Evolutionary conservation across 2,888 invertebrate species (phyloP).

Genomic region (Gryllus longicercus): DNA sequence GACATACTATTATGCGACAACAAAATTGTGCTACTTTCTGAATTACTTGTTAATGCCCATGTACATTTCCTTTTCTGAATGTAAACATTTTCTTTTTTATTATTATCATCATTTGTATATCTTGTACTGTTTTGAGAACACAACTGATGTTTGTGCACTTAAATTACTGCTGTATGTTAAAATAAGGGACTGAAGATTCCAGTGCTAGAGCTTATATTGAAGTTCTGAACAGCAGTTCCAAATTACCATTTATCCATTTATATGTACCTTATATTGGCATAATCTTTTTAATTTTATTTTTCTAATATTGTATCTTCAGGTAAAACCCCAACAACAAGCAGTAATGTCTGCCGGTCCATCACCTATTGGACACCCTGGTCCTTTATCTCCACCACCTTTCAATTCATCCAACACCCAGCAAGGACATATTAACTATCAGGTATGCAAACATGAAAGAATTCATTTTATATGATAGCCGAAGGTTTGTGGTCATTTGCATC

Average conservation of each 20-base stretch:
- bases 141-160: background rate
- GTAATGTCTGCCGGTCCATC: constrained; percentile 40
- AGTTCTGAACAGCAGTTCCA: too few relatives aligned
- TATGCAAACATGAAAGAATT: constrained; percentile 39
- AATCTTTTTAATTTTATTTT: background rate
- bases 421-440: constrained; percentile 48
- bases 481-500: too few relatives aligned
- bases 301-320: constrained; percentile 52
- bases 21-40: too few relatives aligned
- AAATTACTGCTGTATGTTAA: constrained; percentile 41
- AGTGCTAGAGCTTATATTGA: background rate
- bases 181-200: constrained; percentile 33
- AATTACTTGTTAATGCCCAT: too few relatives aligned
- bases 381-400: constrained; percentile 47
- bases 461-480: too few relatives aligned
- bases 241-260: too few relatives aligned
- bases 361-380: constrained; percentile 47
- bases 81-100: too few relatives aligned
- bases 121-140: too few relatives aligned
- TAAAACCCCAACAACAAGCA: constrained; percentile 77
- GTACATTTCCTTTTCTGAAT: too few relatives aligned
- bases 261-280: too few relatives aligned
- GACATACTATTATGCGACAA: too few relatives aligned
- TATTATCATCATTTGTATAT: too few relatives aligned
- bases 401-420: constrained; percentile 44